Evolutionary conservation across 2,888 invertebrate genomes (phyloP).

Genomic region (Aromia moschata): DNA sequence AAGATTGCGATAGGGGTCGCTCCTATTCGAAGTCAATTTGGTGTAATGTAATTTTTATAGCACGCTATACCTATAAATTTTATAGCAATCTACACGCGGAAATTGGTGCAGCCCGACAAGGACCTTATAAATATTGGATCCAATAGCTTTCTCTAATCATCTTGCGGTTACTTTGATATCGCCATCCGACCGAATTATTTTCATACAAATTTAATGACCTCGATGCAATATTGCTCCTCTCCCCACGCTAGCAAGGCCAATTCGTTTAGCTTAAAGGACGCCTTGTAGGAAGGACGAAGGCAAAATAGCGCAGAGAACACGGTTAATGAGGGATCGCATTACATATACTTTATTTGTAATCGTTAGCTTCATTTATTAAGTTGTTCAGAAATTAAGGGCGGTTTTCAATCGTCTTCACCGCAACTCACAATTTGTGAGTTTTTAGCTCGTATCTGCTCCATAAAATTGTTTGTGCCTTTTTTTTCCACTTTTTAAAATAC

Average conservation of each 20-base stretch:
- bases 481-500: too few species aligned
- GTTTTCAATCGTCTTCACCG: too few species aligned
- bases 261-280: slow-evolving; percentile 6
- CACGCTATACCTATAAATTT: slow-evolving; percentile 59
- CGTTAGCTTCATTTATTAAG: too few species aligned
- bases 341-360: too few species aligned
- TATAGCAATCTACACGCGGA: slow-evolving; percentile 59
- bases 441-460: too few species aligned
- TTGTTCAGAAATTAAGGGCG: too few species aligned
- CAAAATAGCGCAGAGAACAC: background rate
- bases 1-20: slow-evolving; percentile 35
- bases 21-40: slow-evolving; percentile 58
- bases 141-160: slow-evolving; percentile 51
- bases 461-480: too few species aligned
- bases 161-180: slow-evolving; percentile 42
- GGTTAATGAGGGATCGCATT: background rate
- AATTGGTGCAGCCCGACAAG: slow-evolving; percentile 54
- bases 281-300: background rate
- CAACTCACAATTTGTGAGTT: too few species aligned
- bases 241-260: slow-evolving; percentile 2
- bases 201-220: slow-evolving; percentile 32
- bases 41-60: slow-evolving; percentile 61
- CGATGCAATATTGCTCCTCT: slow-evolving; percentile 11
- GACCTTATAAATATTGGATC: slow-evolving; percentile 57
- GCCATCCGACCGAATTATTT: slow-evolving; percentile 37